These are phyloP conservation scores for Cebus imitator DNA, from an alignment of 2,113 vertebrate genomes.

Conservation along the genomic window DNA sequence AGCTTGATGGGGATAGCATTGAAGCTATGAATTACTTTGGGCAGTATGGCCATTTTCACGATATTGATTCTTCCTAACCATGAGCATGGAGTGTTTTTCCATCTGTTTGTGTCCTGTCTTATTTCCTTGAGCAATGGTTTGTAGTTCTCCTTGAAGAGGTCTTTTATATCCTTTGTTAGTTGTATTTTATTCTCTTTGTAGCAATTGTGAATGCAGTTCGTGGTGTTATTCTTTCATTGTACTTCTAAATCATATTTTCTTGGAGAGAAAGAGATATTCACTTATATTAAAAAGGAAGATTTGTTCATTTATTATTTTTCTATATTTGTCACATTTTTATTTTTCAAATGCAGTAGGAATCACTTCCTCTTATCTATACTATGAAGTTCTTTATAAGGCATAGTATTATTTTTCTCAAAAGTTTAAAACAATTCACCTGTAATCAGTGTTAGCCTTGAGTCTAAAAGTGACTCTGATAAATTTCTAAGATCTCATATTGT, in stretches of 20 bases:
- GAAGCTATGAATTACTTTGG: too few relatives aligned
- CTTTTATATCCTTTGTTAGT: too few relatives aligned
- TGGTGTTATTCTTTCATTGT: background rate
- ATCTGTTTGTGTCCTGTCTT: too few relatives aligned
- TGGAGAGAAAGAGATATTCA: background rate
- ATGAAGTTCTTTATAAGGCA: background rate
- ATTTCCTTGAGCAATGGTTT: too few relatives aligned
- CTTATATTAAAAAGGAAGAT: background rate
- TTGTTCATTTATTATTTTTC: background rate
- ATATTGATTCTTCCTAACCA: too few relatives aligned
- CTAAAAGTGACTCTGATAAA: background rate
- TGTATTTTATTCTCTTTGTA: too few relatives aligned
- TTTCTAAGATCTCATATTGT: background rate
- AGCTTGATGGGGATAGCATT: too few relatives aligned
- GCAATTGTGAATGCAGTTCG: too few relatives aligned
- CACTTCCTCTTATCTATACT: background rate
- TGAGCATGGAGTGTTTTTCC: too few relatives aligned
- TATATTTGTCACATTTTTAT: background rate
- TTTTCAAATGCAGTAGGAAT: background rate
- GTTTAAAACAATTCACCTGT: background rate
- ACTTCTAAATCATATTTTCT: background rate
- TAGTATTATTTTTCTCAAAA: background rate
- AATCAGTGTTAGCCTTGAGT: background rate
- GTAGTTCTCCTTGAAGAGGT: too few relatives aligned
- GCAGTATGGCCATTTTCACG: too few relatives aligned